These are phyloP conservation scores for Oxyruncus cristatus DNA, from an alignment of 2,113 vertebrate species.

Conservation along the genomic window DNA sequence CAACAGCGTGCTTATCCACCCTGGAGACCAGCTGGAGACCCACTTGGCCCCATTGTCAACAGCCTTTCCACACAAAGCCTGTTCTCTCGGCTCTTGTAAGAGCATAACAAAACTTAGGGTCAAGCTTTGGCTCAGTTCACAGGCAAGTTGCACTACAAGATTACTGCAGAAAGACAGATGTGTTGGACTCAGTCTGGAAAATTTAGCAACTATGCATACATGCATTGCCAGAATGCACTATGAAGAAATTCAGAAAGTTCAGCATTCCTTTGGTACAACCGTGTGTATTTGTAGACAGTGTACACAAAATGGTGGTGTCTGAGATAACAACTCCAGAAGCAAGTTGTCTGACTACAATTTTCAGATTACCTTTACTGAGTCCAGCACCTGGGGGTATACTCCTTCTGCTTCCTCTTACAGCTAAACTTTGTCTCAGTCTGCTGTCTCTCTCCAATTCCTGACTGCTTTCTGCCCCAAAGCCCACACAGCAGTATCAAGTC, in stretches of 20 bases:
- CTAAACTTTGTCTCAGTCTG: background rate
- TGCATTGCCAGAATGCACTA: background rate
- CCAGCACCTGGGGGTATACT: background rate
- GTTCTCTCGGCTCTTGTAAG: background rate
- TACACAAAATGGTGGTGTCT: background rate
- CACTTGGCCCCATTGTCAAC: rapidly evolving
- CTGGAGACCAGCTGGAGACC: background rate
- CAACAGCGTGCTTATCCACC: background rate
- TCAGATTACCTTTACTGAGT: background rate
- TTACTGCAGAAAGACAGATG: background rate
- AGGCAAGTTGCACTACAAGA: background rate
- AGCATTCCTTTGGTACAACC: background rate
- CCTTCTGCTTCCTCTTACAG: background rate
- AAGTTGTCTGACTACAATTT: background rate
- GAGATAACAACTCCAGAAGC: background rate
- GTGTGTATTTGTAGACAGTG: background rate
- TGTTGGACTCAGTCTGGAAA: background rate
- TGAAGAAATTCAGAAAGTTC: background rate
- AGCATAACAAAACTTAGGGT: background rate
- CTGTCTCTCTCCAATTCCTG: background rate
- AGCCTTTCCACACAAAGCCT: background rate
- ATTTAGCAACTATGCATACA: background rate
- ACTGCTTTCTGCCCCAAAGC: background rate
- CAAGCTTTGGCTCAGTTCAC: background rate
- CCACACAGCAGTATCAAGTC: background rate